Percentiles rank a stretch among this genome's conserved stretches.
Conservation (phyloP, 2,888 invertebrate genomes). For the Amphipoea lucens region DNA sequence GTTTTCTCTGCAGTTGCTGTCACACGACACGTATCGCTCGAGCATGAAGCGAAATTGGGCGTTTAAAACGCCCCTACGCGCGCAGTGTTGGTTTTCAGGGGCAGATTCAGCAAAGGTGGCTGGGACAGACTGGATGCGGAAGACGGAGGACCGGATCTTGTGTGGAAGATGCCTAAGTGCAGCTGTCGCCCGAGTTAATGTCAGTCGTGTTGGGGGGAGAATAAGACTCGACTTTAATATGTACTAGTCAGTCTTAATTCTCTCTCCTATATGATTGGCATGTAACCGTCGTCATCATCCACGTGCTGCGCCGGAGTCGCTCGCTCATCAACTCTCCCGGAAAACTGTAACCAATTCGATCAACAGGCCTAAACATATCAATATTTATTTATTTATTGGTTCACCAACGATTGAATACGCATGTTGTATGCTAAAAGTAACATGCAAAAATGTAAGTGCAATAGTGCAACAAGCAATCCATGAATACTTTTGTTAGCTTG, state of each 20-base stretch:
- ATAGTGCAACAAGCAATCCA: too few relatives aligned
- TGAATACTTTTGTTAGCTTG: too few relatives aligned
- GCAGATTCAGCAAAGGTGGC: neutral
- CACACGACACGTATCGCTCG: neutral
- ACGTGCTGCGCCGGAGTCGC: neutral
- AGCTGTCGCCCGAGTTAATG: neutral
- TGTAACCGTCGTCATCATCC: neutral
- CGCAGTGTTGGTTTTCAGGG: neutral
- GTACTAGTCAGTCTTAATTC: slow-evolving; percentile 12
- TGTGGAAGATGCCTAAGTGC: neutral
- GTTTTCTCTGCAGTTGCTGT: neutral
- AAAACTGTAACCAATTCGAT: slow-evolving; percentile 14
- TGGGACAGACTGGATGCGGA: neutral
- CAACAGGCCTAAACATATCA: neutral
- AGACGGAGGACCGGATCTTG: neutral
- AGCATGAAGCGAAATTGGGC: neutral
- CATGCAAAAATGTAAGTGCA: too few relatives aligned
- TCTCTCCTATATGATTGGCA: slow-evolving; percentile 7
- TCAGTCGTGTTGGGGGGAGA: neutral
- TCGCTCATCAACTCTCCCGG: too few relatives aligned
- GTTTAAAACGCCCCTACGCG: neutral
- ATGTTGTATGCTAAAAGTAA: too few relatives aligned
- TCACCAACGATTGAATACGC: too few relatives aligned
- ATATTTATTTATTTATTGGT: neutral
- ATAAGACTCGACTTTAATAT: neutral